Evolutionary conservation across 2,888 invertebrate genomes (phyloP).

Genomic region (Brenthis hecate): DNA sequence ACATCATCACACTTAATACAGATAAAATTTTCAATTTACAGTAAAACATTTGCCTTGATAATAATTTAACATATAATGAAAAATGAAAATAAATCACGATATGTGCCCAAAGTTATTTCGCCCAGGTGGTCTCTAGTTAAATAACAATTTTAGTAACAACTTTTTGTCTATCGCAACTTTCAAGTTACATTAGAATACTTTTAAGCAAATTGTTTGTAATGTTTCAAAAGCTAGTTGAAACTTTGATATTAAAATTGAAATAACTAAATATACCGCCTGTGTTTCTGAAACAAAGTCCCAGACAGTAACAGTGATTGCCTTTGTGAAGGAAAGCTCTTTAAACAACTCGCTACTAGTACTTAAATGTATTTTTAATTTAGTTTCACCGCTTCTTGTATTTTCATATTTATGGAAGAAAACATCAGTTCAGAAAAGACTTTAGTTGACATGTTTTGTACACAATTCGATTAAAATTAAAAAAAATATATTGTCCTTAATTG

Average conservation of each 20-base stretch:
- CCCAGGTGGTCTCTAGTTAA: too few relatives aligned
- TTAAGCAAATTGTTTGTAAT: constrained; percentile 1
- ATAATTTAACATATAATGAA: too few relatives aligned
- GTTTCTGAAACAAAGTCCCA: constrained; percentile 9
- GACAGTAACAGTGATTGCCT: constrained; percentile 14
- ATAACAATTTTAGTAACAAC: too few relatives aligned
- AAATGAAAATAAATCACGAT: too few relatives aligned
- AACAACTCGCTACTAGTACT: constrained; percentile 15
- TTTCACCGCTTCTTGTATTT: constrained; percentile 4
- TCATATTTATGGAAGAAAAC: constrained; percentile 6
- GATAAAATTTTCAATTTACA: too few relatives aligned
- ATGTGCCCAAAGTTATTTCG: too few relatives aligned
- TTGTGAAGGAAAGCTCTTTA: constrained; percentile 18
- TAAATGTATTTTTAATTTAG: constrained; percentile 16
- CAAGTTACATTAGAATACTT: constrained; percentile 1
- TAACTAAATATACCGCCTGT: neutral
- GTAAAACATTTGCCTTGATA: too few relatives aligned
- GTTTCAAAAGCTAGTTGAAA: neutral
- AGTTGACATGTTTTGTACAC: neutral
- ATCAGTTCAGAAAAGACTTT: neutral
- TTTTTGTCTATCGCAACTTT: too few relatives aligned
- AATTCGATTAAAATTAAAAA: too few relatives aligned
- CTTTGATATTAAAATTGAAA: constrained; percentile 14
- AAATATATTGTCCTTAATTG: too few relatives aligned
- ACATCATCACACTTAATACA: too few relatives aligned